phyloP scores from a whole-genome alignment of 2,113 vertebrate genomes.

The Riparia riparia region DNA sequence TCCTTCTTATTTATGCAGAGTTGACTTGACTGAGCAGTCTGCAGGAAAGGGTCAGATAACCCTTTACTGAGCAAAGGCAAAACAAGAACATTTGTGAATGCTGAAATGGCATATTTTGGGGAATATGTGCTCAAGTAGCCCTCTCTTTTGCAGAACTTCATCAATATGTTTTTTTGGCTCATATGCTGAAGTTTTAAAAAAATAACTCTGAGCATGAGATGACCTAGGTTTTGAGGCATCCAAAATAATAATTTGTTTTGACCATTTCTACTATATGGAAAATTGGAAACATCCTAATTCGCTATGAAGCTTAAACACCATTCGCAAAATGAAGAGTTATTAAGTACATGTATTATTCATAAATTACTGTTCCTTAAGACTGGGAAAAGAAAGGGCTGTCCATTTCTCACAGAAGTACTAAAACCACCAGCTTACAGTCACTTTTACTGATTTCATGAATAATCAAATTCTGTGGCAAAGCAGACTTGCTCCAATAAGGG shows the following conservation, averaged over 20 bases:
- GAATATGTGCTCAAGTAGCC: not conserved
- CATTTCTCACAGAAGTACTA: not conserved
- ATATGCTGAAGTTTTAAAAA: not conserved
- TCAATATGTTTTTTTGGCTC: not conserved
- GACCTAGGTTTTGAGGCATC: not conserved
- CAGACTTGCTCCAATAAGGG: not conserved
- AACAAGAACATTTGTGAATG: not conserved
- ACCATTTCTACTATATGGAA: not conserved
- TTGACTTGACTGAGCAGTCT: conserved; percentile 1
- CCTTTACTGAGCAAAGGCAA: not conserved
- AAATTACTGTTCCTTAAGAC: not conserved
- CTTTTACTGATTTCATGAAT: not conserved
- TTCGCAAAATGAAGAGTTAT: not conserved
- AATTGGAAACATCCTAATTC: not conserved
- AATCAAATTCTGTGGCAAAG: not conserved
- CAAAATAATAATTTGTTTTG: not conserved
- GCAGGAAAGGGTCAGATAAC: conserved; percentile 18
- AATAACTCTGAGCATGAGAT: not conserved
- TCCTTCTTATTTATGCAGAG: conserved; percentile 34
- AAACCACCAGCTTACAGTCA: not conserved
- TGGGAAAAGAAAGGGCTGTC: not conserved
- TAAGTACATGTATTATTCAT: not conserved
- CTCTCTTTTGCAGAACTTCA: not conserved
- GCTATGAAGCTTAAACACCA: not conserved
- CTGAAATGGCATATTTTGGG: conserved; percentile 1